Evolutionary conservation across 2,113 vertebrate genomes (phyloP), one percentile per base, ranked within the genome.

Genomic region (Sminthopsis crassicaudata): DNA sequence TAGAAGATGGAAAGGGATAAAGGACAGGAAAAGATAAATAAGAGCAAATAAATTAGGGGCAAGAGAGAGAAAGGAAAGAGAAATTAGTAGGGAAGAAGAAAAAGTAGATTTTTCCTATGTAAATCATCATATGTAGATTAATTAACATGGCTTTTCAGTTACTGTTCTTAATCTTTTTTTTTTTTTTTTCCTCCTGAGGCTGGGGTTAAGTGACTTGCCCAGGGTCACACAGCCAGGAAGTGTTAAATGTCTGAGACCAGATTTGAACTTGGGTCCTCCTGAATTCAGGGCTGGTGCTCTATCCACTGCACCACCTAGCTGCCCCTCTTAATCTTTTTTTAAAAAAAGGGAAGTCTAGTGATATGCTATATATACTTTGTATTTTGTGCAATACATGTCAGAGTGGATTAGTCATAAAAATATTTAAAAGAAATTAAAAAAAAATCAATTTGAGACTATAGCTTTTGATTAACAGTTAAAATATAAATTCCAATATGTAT

Each of bases 371-470:
- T 57, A 42, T 30, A 48, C 16, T 16, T 60, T 48, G 30, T 26
- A 23, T 19, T 27, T 2, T 60, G 27, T 27, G 30, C 36, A 51
- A n/a, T 27, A 91, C 46, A n/a, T 0, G 19, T 7, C 91, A 42
- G 8, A 91, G 92, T 50, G 95, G 36, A 22, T 93, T 8, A 46
- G 89, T 2, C 60, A 95, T 46, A 76, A 94, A 25, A 91, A 27
- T 50, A 50, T 23, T 88, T 36, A 93, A 94, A 91, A 53, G 0
- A 95, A 97, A 97, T 0, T 26, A 67, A 93, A 91, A 98, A 90
- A 24, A 84, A 90, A 54, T 93, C 48, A 53, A 67, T 91, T 94
- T 25, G 76, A 93, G 91, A 60, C n/a, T 51, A 53, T 53, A 48
- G 51, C 54, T 93, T 95, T 42, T 93, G 94, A 90, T 8, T 42